Evolutionary conservation across 2,797 vertebrate genomes (phyloP).

Genomic region (Myotis myotis): DNA sequence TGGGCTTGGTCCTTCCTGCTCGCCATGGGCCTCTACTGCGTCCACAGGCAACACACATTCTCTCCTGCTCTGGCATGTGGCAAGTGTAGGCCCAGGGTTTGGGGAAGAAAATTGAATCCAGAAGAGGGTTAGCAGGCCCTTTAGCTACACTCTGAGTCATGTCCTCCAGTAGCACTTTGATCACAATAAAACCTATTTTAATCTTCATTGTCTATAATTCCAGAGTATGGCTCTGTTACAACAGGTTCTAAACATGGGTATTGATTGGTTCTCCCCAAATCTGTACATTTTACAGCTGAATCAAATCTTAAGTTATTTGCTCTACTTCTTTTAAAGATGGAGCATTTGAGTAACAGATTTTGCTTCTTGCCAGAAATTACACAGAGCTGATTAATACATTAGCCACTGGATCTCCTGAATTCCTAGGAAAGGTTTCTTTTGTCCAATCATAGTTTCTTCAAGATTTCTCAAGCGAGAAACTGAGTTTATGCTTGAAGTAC

Average conservation of each 20-base stretch:
- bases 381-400: background rate
- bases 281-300: background rate
- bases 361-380: background rate
- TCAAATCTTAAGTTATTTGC: background rate
- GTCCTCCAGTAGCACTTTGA: background rate
- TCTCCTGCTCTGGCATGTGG: background rate
- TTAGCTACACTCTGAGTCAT: background rate
- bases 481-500: background rate
- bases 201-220: background rate
- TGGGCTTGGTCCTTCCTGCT: background rate
- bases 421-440: background rate
- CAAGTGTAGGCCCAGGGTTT: background rate
- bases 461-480: background rate
- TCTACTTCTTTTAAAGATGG: background rate
- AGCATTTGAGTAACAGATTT: background rate
- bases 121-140: background rate
- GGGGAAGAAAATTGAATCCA: background rate
- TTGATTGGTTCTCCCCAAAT: background rate
- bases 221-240: background rate
- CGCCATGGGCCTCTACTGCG: accelerated
- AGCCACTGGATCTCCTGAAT: background rate
- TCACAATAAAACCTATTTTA: background rate
- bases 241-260: background rate
- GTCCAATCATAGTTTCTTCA: background rate
- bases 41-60: accelerated